These are phyloP conservation scores for Lepus oiostolus DNA, from an alignment of 2,797 vertebrate genomes.

Conservation along the genomic window DNA sequence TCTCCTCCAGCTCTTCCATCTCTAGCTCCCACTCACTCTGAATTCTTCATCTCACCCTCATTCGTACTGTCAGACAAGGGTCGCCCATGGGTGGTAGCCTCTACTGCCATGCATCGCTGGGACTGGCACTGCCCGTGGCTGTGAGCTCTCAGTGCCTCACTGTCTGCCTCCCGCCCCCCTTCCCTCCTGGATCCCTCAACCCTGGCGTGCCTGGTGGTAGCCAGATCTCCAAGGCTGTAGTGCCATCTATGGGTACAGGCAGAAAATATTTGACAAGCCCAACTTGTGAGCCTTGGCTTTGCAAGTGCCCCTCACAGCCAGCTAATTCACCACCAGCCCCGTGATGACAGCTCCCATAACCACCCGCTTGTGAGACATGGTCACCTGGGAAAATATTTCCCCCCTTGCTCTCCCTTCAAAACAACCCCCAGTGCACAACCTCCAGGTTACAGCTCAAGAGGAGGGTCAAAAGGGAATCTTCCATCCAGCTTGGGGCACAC, in stretches of 20 bases:
- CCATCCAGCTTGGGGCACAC: background rate
- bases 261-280: background rate
- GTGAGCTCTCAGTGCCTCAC: background rate
- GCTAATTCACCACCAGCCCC: background rate
- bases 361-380: background rate
- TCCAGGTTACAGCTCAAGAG: background rate
- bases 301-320: accelerated
- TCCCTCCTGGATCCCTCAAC: background rate
- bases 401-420: background rate
- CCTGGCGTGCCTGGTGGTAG: background rate
- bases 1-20: background rate
- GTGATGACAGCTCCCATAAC: background rate
- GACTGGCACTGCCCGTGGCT: background rate
- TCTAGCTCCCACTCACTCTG: background rate
- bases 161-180: background rate
- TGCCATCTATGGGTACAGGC: constrained; percentile 64
- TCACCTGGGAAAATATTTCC: background rate
- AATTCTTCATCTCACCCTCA: background rate
- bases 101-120: background rate
- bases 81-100: background rate
- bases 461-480: background rate
- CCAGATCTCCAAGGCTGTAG: constrained; percentile 22
- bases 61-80: background rate
- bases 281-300: background rate
- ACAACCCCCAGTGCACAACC: background rate